Conservation (phyloP, 53 echinoderm and acorn worm species). For the Crossaster papposus region DNA sequence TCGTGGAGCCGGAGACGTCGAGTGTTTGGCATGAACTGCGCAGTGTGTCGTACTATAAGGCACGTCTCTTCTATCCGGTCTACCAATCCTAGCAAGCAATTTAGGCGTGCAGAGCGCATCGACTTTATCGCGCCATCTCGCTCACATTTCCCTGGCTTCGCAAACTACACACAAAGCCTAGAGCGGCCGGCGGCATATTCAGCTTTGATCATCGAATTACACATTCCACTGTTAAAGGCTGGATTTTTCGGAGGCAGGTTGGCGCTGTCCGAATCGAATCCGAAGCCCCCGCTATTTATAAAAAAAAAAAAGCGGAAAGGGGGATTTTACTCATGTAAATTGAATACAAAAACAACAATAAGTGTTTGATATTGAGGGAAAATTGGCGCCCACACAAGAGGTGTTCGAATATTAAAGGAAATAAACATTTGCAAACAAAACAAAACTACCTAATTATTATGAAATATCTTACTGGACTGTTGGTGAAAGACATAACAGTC, state of each 20-base stretch:
- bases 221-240: slow-evolving; percentile 41
- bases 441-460: too few species aligned
- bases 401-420: too few species aligned
- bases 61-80: neutral
- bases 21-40: neutral
- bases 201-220: slow-evolving; percentile 61
- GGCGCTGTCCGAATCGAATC: slow-evolving; percentile 3
- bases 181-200: slow-evolving; percentile 41
- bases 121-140: slow-evolving; percentile 34
- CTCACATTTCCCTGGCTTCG: slow-evolving; percentile 40
- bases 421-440: neutral
- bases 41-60: neutral
- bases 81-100: neutral
- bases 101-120: neutral
- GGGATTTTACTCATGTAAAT: neutral
- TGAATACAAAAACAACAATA: neutral
- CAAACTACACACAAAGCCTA: slow-evolving; percentile 39
- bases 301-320: neutral
- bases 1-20: neutral
- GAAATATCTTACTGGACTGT: too few species aligned
- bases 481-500: too few species aligned
- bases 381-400: neutral
- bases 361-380: neutral
- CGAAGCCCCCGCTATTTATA: too few species aligned
- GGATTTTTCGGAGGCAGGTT: slow-evolving; percentile 4